Percentiles rank a stretch among this genome's conserved stretches.
Conservation (phyloP, 2,113 vertebrate species). For the Hyla sarda region DNA sequence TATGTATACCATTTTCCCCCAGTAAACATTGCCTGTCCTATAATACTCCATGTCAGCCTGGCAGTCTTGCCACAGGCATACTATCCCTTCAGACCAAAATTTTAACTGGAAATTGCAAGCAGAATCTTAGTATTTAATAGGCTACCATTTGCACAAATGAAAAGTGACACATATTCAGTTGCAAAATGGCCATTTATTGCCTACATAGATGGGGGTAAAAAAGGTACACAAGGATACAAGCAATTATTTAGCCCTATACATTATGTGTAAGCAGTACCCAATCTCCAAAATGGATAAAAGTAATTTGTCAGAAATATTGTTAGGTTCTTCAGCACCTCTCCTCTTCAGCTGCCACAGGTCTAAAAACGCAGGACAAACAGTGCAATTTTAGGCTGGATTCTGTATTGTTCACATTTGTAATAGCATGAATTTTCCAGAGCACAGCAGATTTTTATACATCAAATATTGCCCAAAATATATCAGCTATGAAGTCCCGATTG, state of each 20-base stretch:
- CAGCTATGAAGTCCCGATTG: constrained; percentile 66
- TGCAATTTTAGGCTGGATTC: constrained; percentile 59
- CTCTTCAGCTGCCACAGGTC: constrained; percentile 65
- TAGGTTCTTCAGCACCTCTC: constrained; percentile 66
- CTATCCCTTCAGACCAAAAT: no score
- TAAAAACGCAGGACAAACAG: constrained; percentile 67
- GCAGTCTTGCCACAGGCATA: no score
- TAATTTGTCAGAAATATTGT: constrained; percentile 65
- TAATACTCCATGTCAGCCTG: no score
- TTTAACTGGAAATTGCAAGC: no score
- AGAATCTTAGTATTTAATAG: no score
- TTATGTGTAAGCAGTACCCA: constrained; percentile 63
- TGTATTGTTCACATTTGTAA: constrained; percentile 69
- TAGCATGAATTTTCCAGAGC: constrained; percentile 65
- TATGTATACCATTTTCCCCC: no score
- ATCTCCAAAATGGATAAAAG: constrained; percentile 67
- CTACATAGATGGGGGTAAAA: constrained; percentile 62
- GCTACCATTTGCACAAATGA: not conserved
- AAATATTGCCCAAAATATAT: constrained; percentile 68
- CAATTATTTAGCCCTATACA: constrained; percentile 67
- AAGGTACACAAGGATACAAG: constrained; percentile 64
- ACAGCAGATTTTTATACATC: constrained; percentile 62
- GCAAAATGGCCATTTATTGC: constrained; percentile 72
- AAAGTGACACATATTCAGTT: constrained; percentile 57
- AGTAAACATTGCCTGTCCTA: no score